Conservation (phyloP, 2,797 vertebrate genomes). For the Pipistrellus kuhlii region DNA sequence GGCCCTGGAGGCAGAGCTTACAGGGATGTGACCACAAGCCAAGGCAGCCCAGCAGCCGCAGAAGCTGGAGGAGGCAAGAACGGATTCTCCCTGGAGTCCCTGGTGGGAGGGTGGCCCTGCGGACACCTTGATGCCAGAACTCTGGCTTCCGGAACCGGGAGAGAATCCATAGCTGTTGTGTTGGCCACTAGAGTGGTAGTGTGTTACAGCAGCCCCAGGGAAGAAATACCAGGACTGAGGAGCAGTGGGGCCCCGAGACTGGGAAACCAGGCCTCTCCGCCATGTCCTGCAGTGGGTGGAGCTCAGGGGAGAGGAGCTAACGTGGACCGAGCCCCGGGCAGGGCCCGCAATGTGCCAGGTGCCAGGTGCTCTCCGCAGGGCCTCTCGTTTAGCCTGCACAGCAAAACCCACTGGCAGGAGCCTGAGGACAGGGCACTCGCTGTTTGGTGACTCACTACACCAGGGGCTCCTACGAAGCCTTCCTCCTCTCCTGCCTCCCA, state of each 20-base stretch:
- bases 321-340: not conserved
- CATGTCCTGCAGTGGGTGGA: accelerated
- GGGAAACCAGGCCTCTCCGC: not conserved
- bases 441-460: not conserved
- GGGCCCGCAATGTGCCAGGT: not conserved
- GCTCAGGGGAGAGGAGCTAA: not conserved
- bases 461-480: not conserved
- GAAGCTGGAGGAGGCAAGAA: not conserved
- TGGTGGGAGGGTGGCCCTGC: not conserved
- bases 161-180: not conserved
- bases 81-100: not conserved
- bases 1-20: not conserved
- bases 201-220: not conserved
- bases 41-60: not conserved
- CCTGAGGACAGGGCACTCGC: not conserved
- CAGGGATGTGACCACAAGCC: not conserved
- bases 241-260: not conserved
- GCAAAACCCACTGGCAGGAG: no score
- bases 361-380: not conserved
- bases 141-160: not conserved
- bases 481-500: not conserved
- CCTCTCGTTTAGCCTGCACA: not conserved
- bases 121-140: not conserved
- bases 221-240: not conserved
- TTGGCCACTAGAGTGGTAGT: not conserved